A percentile compares a stretch with the other conserved stretches of the same genome.
Evolutionary conservation across 2,797 vertebrate species (phyloP).

Genomic region (Prionace glauca): DNA sequence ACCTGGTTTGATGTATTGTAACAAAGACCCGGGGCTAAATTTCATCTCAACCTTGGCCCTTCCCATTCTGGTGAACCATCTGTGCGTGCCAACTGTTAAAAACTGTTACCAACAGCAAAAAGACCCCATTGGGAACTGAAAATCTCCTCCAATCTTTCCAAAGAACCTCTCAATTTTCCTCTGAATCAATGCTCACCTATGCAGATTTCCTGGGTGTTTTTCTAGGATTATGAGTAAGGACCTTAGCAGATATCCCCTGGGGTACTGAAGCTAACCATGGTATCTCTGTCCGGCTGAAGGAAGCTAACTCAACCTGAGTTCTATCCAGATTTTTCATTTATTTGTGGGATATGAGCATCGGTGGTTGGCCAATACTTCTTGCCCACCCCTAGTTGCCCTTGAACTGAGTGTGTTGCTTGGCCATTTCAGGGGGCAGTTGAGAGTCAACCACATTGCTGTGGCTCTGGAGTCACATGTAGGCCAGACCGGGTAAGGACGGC

Average conservation of each 20-base stretch:
- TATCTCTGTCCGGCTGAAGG: neutral
- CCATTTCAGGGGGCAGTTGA: too few relatives aligned
- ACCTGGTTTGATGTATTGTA: neutral
- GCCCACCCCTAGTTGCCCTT: too few relatives aligned
- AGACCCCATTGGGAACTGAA: too few relatives aligned
- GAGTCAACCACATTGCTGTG: too few relatives aligned
- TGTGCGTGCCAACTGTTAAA: neutral
- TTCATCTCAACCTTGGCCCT: neutral
- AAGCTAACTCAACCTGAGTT: neutral
- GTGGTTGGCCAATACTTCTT: too few relatives aligned
- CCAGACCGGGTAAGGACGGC: too few relatives aligned
- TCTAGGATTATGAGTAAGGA: neutral
- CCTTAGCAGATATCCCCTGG: neutral
- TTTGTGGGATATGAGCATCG: too few relatives aligned
- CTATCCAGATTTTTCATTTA: neutral
- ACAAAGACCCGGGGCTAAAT: neutral
- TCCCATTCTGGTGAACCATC: neutral
- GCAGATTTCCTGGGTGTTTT: neutral
- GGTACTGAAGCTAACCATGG: neutral
- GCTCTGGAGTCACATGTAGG: too few relatives aligned
- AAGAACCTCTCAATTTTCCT: too few relatives aligned
- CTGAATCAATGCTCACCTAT: neutral
- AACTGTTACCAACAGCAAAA: neutral
- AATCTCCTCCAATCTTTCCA: neutral
- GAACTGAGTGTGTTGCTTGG: too few relatives aligned